Percentiles rank a stretch among this genome's conserved stretches.
These are phyloP conservation scores for Thelaira solivaga DNA, from an alignment of 2,888 invertebrate genomes.

Conservation along the genomic window DNA sequence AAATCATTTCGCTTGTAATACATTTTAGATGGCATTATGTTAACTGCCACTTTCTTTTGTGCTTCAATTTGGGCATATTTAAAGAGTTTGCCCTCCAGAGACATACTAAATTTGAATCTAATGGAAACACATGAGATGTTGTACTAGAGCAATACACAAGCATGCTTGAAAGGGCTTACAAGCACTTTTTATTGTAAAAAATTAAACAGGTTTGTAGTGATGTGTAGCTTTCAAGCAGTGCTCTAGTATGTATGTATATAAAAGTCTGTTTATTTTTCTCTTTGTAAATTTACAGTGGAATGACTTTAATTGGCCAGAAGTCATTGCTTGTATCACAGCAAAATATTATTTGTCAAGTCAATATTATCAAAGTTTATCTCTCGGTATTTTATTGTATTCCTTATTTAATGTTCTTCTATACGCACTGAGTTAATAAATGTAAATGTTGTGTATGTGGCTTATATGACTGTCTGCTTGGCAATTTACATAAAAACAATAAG, in stretches of 20 bases:
- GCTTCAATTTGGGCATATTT: neutral
- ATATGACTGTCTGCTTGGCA: constrained; percentile 37
- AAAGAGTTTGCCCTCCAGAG: constrained; percentile 40
- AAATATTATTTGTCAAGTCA: neutral
- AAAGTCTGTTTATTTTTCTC: no score
- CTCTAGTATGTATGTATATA: no score
- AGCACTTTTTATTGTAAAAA: no score
- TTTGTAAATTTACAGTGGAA: constrained; percentile 19
- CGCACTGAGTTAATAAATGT: constrained; percentile 4
- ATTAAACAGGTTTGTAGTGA: no score
- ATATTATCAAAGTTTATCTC: neutral
- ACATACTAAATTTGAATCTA: constrained; percentile 42
- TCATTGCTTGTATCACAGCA: neutral
- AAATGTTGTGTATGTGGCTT: constrained; percentile 12
- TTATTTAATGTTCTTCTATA: neutral
- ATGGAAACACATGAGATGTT: constrained; percentile 26
- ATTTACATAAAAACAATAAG: constrained; percentile 61
- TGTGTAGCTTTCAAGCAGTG: no score
- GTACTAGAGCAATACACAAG: no score
- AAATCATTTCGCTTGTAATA: constrained; percentile 35
- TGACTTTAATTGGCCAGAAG: neutral
- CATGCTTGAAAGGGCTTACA: no score
- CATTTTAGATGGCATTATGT: constrained; percentile 51
- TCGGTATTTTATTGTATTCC: constrained; percentile 1
- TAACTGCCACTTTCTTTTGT: constrained; percentile 26